Evolutionary conservation across 2,113 vertebrate species (phyloP), one percentile per base, ranked within the genome.

Genomic region (Serilophus lunatus): DNA sequence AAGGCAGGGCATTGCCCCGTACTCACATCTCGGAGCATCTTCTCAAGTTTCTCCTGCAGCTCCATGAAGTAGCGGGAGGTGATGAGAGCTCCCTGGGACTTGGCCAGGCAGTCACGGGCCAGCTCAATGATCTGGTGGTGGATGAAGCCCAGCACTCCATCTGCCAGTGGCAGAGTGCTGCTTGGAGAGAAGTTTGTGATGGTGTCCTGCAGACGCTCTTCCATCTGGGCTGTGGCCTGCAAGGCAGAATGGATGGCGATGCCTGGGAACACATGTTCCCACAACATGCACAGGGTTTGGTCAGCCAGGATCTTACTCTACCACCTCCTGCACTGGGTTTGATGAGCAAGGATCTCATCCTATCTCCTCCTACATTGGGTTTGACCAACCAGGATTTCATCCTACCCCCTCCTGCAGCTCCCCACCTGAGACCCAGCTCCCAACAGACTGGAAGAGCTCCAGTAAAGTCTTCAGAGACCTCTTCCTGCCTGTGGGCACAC

Each of bases 191-290:
- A 98, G 93, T 98, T 98, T 3, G 97, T 98, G 90, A 99, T 98
- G 69, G 99, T 98, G 70, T 99, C 99, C 76, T 98, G 98, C 97
- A 99, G 97, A 29, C 98, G 98, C 69, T 99, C 99, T 95, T 99
- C 99, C 99, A 99, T 99, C 97, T 99, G 99, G 15, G 98, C 99
- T 0, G 99, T 99, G 92, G 99, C 99, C 99, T 99, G 96, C 8
- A 28, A 53, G 70, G 50, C 28, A 50, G n/a, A 65, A 56, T 0
- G 26, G 56, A 10, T 11, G 80, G 56, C 86, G 57, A 75, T 23
- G 28, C n/a, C 56, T 0, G 0, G 56, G 80, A 51, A 36, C 49
- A 26, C 0, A 1, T 0, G 0, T 4, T 60, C 31, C 45, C 13
- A 2, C 13, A 26, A 11, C 51, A 28, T 0, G 9, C 7, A 16